These are phyloP conservation scores for Seladonia tumulorum DNA, from an alignment of 2,888 invertebrate species.

Conservation along the genomic window DNA sequence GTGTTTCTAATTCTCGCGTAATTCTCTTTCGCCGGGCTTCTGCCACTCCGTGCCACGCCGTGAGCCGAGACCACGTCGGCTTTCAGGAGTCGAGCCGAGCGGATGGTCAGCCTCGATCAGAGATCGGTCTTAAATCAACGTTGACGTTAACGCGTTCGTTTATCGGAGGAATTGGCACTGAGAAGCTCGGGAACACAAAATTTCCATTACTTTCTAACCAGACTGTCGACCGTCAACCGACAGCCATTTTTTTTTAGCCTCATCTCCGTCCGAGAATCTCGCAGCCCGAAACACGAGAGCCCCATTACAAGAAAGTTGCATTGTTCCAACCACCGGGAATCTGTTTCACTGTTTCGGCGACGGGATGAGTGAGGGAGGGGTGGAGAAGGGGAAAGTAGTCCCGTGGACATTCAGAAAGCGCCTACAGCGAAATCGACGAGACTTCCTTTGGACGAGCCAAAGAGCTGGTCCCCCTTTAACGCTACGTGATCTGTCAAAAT, in stretches of 20 bases:
- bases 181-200: background rate
- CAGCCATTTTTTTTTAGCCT: background rate
- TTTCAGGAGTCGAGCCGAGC: constrained; percentile 15
- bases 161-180: background rate
- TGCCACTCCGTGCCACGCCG: background rate
- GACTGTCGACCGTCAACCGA: background rate
- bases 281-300: constrained; percentile 40
- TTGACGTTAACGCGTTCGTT: background rate
- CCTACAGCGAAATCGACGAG: background rate
- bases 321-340: constrained; percentile 5
- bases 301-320: constrained; percentile 51
- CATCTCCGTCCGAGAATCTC: constrained; percentile 17
- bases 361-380: too few species aligned
- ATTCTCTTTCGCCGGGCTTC: constrained; percentile 40
- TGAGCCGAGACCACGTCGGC: background rate
- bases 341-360: background rate
- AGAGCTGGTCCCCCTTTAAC: background rate
- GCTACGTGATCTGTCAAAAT: too few species aligned
- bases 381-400: too few species aligned
- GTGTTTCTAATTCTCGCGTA: constrained; percentile 55
- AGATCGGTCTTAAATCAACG: background rate
- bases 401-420: background rate
- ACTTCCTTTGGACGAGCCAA: background rate
- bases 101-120: constrained; percentile 11
- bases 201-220: background rate